A percentile compares a stretch with the other conserved stretches of the same genome.
These are phyloP conservation scores for Cheilosia grossa DNA, from an alignment of 2,888 invertebrate species.

Conservation along the genomic window DNA sequence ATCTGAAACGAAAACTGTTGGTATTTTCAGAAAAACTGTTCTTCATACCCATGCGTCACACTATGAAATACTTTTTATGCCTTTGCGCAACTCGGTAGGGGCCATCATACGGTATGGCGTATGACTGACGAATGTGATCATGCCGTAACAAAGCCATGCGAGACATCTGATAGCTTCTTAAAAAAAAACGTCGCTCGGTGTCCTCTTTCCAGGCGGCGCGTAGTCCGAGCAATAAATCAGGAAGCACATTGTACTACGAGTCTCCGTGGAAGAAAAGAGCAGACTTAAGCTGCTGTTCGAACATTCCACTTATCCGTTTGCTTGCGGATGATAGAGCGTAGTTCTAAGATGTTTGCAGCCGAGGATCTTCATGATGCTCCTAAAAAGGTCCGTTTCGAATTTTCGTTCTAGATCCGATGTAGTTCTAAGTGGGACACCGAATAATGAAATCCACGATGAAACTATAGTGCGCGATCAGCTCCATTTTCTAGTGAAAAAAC, in stretches of 20 bases:
- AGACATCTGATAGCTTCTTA: neutral
- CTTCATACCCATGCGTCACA: no score
- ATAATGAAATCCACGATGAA: conserved; percentile 81
- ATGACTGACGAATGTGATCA: no score
- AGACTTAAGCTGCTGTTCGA: conserved; percentile 36
- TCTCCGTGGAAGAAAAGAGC: no score
- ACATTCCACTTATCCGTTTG: conserved; percentile 82
- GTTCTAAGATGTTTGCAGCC: conserved; percentile 44
- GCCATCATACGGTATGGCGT: no score
- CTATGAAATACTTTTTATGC: no score
- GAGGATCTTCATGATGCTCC: conserved; percentile 29
- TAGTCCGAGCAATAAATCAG: no score
- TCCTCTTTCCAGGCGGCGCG: no score
- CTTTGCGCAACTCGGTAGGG: no score
- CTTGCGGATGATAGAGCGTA: conserved; percentile 61
- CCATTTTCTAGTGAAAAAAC: conserved; percentile 41
- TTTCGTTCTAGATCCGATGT: conserved; percentile 76
- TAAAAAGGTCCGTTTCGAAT: conserved; percentile 26
- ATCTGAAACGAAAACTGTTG: no score
- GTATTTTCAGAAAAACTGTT: no score
- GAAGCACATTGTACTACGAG: no score
- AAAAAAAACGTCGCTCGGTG: neutral
- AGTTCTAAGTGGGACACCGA: conserved; percentile 79
- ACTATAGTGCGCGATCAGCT: conserved; percentile 42
- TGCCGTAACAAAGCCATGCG: neutral